Evolutionary conservation across 2,113 vertebrate genomes (phyloP), one percentile per base, ranked within the genome.

Genomic region (Cephalopholis sonnerati): DNA sequence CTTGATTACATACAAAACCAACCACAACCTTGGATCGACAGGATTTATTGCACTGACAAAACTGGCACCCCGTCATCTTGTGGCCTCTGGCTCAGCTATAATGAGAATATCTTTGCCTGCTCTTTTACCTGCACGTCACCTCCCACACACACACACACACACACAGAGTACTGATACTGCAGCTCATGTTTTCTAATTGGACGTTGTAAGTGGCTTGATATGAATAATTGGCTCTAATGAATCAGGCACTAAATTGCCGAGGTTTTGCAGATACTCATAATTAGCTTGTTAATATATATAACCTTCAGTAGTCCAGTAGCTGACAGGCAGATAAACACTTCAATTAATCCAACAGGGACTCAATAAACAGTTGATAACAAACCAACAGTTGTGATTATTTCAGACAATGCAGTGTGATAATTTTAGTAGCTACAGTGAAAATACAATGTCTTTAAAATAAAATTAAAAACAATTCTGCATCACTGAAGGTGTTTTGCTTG

Each of bases 31-130:
- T 54, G 58, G 82, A 63, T 51, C 46, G 65, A 67, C 84, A 67
- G 75, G 90, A 89, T 65, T 85, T 82, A 77, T 91, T 69, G 46
- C 86, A 89, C 41, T 70, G 81, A 74, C 66, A 80, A 79, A 83
- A 74, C 55, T 66, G 66, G 79, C 77, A 78, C 81, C 69, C 25
- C 10, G 65, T 88, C 87, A 82, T 58, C 83, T 63, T 18, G 17
- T 82, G 75, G 85, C 88, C 55, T 88, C 57, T 72, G 86, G 83
- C 81, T 82, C 74, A 46, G 66, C 57, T 79, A n/a, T 86, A 88
- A 90, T 64, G 72, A 88, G 70, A 87, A 90, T 57, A 67, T 72
- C 62, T 36, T 29, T 5, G 22, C 77, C 51, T 53, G 20, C 50
- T 66, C 55, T 74, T 75, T 85, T 79, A 88, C 90, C 83, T 77